Evolutionary conservation across 2,888 invertebrate species (phyloP).

Genomic region (Fabriciana adippe): DNA sequence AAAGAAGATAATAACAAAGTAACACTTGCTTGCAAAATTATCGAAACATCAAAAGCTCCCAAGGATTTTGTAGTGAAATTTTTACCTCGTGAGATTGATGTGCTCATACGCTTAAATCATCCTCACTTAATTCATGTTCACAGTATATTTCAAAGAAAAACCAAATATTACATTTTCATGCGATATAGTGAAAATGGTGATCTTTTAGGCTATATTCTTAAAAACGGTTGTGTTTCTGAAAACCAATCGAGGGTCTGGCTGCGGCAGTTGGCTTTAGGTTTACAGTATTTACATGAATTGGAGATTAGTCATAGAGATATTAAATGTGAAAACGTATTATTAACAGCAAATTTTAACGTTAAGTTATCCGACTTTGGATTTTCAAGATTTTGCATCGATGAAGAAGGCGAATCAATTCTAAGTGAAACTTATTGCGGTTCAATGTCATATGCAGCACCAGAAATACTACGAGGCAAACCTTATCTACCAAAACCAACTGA

Average conservation of each 20-base stretch:
- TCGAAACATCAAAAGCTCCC: constrained; percentile 88
- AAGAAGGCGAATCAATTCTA: constrained; percentile 67
- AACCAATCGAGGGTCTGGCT: constrained; percentile 87
- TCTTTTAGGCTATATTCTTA: constrained; percentile 86
- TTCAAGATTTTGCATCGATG: constrained; percentile 76
- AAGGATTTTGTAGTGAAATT: constrained; percentile 91
- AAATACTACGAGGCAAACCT: constrained; percentile 89
- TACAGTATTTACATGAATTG: constrained; percentile 88
- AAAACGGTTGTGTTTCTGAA: constrained; percentile 86
- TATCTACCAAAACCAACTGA: constrained; percentile 88
- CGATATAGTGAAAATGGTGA: constrained; percentile 90
- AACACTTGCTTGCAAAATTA: constrained; percentile 87
- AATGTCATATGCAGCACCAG: constrained; percentile 93
- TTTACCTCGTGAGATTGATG: constrained; percentile 91
- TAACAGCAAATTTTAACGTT: constrained; percentile 88
- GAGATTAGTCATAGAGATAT: constrained; percentile 90
- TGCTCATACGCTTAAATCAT: constrained; percentile 88
- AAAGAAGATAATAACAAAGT: constrained; percentile 59
- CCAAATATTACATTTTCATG: constrained; percentile 91
- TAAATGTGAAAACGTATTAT: constrained; percentile 90
- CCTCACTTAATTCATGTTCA: constrained; percentile 90
- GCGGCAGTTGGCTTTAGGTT: constrained; percentile 85
- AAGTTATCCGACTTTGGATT: constrained; percentile 94
- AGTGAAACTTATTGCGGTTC: constrained; percentile 94
- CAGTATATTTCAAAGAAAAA: constrained; percentile 87